These are phyloP conservation scores for Emydocephalus ijimae DNA, from an alignment of 2,113 vertebrate genomes.

Conservation along the genomic window DNA sequence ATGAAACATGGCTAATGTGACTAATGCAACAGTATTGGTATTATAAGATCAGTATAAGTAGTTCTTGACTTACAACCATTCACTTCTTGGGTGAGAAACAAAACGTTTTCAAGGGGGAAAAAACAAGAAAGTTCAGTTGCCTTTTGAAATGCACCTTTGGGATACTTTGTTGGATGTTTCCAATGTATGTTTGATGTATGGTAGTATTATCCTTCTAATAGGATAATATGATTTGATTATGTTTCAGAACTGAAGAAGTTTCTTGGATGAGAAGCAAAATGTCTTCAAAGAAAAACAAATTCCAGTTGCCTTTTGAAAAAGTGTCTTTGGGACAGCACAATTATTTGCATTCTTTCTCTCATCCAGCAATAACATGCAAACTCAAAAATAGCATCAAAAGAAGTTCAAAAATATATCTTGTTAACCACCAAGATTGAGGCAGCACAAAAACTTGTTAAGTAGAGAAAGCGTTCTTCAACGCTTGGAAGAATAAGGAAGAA, in stretches of 20 bases:
- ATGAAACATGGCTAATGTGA: no score
- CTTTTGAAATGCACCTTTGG: no score
- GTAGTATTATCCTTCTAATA: not conserved
- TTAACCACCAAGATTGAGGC: not conserved
- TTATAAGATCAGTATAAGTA: not conserved
- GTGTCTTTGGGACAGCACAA: not conserved
- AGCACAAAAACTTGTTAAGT: not conserved
- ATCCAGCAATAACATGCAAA: not conserved
- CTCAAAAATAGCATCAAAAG: not conserved
- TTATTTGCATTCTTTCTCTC: not conserved
- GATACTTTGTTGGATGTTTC: no score
- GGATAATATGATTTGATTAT: not conserved
- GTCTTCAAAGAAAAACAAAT: no score
- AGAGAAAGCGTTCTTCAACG: not conserved
- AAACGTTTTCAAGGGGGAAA: no score
- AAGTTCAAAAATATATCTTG: not conserved
- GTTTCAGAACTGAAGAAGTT: not conserved
- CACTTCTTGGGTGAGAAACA: no score
- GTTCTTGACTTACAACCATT: no score
- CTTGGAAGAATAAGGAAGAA: not conserved
- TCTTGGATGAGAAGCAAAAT: not conserved
- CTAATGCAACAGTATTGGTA: not conserved
- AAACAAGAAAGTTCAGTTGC: no score
- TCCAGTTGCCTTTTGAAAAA: not conserved
- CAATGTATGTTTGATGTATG: no score